Conservation (phyloP, 1,140 invertebrate genomes). For the Luehdorfia chinensis region DNA sequence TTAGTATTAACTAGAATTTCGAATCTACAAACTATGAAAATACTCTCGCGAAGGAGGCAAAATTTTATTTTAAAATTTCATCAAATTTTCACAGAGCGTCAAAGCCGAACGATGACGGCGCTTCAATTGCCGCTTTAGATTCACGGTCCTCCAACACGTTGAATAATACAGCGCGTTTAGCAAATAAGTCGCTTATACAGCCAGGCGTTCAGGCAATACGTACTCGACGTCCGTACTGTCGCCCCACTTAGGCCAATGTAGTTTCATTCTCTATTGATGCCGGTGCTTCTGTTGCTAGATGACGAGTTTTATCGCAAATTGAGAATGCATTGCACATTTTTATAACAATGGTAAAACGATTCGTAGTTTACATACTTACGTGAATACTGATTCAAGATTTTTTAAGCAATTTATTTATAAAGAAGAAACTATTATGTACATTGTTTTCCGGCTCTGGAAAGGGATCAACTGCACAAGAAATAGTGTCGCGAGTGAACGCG, state of each 20-base stretch:
- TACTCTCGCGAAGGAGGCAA: not conserved
- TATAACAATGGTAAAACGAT: too few species aligned
- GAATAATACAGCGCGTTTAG: conserved; percentile 35
- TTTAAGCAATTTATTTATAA: too few species aligned
- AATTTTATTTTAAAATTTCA: not conserved
- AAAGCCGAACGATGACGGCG: not conserved
- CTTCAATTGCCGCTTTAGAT: conserved; percentile 18
- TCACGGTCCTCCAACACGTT: conserved; percentile 20
- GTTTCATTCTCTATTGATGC: conserved; percentile 33
- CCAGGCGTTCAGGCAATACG: conserved; percentile 4
- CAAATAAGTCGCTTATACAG: conserved; percentile 28
- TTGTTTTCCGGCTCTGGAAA: too few species aligned
- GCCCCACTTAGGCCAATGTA: conserved; percentile 31
- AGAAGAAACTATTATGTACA: too few species aligned
- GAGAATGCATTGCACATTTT: too few species aligned
- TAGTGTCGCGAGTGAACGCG: too few species aligned
- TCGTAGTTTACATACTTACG: too few species aligned
- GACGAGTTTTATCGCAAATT: not conserved
- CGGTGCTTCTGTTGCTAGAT: conserved; percentile 19
- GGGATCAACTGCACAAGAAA: too few species aligned
- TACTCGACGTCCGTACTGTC: conserved; percentile 17
- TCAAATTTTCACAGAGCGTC: not conserved
- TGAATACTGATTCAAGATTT: too few species aligned
- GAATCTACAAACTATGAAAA: too few species aligned
- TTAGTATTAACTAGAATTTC: too few species aligned